phyloP scores from a whole-genome alignment of 2,113 vertebrate genomes.

The Sturnus vulgaris region DNA sequence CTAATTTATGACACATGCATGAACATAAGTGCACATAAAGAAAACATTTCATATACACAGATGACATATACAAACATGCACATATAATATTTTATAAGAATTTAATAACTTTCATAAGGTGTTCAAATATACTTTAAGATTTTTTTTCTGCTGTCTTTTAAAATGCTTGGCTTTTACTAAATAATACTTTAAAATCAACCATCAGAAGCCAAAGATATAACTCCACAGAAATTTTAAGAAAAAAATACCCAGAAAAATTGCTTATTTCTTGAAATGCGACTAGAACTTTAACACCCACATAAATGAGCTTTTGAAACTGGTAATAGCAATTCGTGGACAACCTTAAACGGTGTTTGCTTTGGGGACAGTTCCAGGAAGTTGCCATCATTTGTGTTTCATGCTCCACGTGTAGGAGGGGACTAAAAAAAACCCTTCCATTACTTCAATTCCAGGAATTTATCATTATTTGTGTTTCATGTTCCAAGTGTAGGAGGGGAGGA shows the following conservation, averaged over 20 bases:
- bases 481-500: neutral
- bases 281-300: neutral
- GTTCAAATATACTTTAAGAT: neutral
- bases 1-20: neutral
- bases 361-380: neutral
- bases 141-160: neutral
- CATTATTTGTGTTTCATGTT: neutral
- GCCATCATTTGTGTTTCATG: neutral
- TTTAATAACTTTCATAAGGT: neutral
- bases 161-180: neutral
- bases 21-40: neutral
- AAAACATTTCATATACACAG: neutral
- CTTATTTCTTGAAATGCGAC: neutral
- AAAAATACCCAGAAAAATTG: neutral
- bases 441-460: neutral
- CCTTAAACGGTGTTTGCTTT: neutral
- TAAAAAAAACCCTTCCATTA: neutral
- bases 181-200: neutral
- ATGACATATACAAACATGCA: neutral
- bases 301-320: neutral
- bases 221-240: neutral
- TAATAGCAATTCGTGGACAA: neutral
- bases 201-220: neutral
- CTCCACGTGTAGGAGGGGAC: neutral
- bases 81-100: neutral